These are phyloP conservation scores for Calliphora vicina DNA, from an alignment of 1,140 invertebrate genomes.

Conservation along the genomic window DNA sequence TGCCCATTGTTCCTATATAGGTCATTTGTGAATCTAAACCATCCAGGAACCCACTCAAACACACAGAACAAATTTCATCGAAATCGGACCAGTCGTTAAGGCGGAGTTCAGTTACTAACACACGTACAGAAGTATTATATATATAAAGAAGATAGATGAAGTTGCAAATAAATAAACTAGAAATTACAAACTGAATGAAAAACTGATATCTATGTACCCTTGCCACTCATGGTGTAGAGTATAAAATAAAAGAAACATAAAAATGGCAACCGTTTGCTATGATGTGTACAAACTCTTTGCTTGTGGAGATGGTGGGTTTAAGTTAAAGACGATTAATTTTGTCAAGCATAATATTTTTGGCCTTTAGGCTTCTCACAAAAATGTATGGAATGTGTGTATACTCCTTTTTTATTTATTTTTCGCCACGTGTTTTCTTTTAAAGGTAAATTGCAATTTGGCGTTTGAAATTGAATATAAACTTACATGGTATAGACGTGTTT, in stretches of 20 bases:
- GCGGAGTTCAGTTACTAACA: too few species aligned
- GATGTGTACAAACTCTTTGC: background rate
- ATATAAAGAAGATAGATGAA: too few species aligned
- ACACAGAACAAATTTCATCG: too few species aligned
- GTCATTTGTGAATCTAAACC: too few species aligned
- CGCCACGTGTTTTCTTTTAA: background rate
- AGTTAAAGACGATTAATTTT: conserved; percentile 10
- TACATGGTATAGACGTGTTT: background rate
- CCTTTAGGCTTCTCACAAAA: background rate
- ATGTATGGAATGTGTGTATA: background rate
- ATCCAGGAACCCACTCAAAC: too few species aligned
- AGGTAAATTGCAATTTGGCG: background rate
- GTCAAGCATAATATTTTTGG: background rate
- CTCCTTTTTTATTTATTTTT: background rate
- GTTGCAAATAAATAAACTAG: too few species aligned
- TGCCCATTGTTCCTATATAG: too few species aligned
- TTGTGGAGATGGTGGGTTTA: background rate
- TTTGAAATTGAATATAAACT: background rate
- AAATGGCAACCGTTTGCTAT: background rate
- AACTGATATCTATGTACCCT: too few species aligned
- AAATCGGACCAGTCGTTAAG: too few species aligned
- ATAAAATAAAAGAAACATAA: background rate
- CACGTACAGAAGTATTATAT: too few species aligned
- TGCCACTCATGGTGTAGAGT: too few species aligned
- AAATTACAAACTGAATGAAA: too few species aligned